Percentiles rank a stretch among this genome's conserved stretches.
These are phyloP conservation scores for Corythornis vintsioides DNA, from an alignment of 2,113 vertebrate species.

Conservation along the genomic window DNA sequence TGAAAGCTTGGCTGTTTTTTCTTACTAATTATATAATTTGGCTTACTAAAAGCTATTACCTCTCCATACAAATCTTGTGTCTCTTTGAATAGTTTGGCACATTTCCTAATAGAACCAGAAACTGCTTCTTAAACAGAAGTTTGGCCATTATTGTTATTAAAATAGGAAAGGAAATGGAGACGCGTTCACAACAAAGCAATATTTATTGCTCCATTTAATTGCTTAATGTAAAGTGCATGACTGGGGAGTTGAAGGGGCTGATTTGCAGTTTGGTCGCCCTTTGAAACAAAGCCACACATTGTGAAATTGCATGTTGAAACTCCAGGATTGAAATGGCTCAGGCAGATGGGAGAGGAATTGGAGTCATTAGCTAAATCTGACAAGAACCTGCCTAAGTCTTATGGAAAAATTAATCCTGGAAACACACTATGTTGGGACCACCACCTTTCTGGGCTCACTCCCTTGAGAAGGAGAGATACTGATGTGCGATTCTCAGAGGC, in stretches of 20 bases:
- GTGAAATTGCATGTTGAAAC: background rate
- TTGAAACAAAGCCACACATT: background rate
- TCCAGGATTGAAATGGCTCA: background rate
- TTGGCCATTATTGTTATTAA: slow-evolving; percentile 38
- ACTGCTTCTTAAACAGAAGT: slow-evolving; percentile 48
- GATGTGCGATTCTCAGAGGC: background rate
- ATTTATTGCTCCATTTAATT: slow-evolving; percentile 55
- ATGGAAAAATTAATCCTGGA: background rate
- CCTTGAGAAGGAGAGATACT: background rate
- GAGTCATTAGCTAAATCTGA: background rate
- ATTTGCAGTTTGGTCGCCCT: slow-evolving; percentile 30
- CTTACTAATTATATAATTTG: slow-evolving; percentile 47
- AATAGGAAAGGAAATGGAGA: slow-evolving; percentile 32
- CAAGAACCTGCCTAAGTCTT: background rate
- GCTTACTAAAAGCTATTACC: slow-evolving; percentile 55
- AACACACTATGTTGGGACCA: accelerated
- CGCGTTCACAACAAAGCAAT: slow-evolving; percentile 35
- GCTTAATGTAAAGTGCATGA: slow-evolving; percentile 12
- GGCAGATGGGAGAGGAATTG: background rate
- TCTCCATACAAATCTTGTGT: slow-evolving; percentile 32
- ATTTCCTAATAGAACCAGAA: slow-evolving; percentile 32
- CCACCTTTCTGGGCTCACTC: accelerated
- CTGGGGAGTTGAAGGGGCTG: background rate
- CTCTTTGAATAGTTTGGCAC: slow-evolving; percentile 34
- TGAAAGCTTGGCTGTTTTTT: slow-evolving; percentile 15